Percentiles rank a stretch among this genome's conserved stretches.
Conservation (phyloP, 2,888 invertebrate genomes). For the Cyrtodaria siliqua region DNA sequence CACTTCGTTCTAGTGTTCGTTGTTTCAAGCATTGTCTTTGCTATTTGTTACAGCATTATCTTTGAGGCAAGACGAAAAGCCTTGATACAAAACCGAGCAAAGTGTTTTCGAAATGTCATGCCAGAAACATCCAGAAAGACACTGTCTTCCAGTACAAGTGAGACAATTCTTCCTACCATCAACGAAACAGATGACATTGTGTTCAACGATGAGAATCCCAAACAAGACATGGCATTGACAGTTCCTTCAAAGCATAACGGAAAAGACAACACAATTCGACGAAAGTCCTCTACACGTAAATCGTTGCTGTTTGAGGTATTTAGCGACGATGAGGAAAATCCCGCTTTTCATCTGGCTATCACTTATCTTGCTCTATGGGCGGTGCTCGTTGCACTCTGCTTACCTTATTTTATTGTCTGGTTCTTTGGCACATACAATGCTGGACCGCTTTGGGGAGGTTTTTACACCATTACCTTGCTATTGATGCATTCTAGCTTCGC, state of each 20-base stretch:
- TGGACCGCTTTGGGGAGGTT: conserved; percentile 62
- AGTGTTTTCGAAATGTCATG: conserved; percentile 3
- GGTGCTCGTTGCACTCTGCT: conserved; percentile 49
- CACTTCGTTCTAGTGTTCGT: conserved; percentile 56
- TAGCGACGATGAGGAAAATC: conserved; percentile 65
- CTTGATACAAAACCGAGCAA: conserved; percentile 15
- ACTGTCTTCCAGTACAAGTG: no score
- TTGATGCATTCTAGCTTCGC: conserved; percentile 65
- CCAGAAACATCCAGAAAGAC: no score
- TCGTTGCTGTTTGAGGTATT: conserved; percentile 53
- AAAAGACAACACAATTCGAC: not conserved
- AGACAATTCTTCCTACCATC: not conserved
- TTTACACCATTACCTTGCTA: conserved; percentile 60
- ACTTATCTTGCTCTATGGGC: conserved; percentile 66
- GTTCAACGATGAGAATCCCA: not conserved
- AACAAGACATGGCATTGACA: not conserved
- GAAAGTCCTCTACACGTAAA: not conserved
- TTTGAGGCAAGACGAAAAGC: conserved; percentile 42
- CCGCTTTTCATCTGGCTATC: conserved; percentile 67
- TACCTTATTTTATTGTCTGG: conserved; percentile 61
- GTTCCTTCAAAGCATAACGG: not conserved
- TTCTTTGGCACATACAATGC: conserved; percentile 45
- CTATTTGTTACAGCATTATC: conserved; percentile 45
- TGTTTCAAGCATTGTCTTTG: conserved; percentile 38
- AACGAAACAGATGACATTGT: not conserved